These are phyloP conservation scores for Diorhabda carinulata DNA, from an alignment of 1,140 invertebrate species.

Conservation along the genomic window DNA sequence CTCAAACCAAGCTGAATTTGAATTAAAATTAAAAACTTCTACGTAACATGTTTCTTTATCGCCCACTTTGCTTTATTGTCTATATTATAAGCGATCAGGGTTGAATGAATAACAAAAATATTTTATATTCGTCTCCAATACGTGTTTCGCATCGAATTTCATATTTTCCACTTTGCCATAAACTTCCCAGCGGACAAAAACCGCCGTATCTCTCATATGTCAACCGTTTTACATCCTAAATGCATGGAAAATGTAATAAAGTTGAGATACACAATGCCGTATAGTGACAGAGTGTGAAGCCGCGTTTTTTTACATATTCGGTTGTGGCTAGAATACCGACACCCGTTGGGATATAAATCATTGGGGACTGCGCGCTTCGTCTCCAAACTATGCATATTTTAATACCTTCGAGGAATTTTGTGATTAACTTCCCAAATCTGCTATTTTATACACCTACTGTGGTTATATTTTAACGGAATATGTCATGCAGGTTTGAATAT, in stretches of 20 bases:
- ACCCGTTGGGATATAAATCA: not conserved
- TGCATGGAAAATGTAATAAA: slow-evolving; percentile 13
- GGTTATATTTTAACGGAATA: too few species aligned
- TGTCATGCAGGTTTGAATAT: too few species aligned
- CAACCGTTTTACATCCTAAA: slow-evolving; percentile 12
- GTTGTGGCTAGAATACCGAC: not conserved
- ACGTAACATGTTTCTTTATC: too few species aligned
- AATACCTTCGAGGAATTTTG: not conserved
- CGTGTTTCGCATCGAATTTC: slow-evolving; percentile 9
- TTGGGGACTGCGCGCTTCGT: not conserved
- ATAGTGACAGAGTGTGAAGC: slow-evolving; percentile 5
- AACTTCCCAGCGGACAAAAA: slow-evolving; percentile 7
- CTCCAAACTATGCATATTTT: slow-evolving; percentile 1
- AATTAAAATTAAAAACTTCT: too few species aligned
- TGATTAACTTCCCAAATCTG: not conserved
- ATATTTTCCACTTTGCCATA: slow-evolving; percentile 13
- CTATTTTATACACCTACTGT: not conserved
- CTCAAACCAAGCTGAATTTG: too few species aligned
- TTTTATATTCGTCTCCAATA: not conserved
- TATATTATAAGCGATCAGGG: too few species aligned
- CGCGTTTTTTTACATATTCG: not conserved
- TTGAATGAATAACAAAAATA: not conserved
- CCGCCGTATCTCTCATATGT: not conserved
- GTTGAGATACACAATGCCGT: not conserved
- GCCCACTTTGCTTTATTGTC: too few species aligned